Conservation (phyloP, 2,113 vertebrate species). For the Athene cunicularia region DNA sequence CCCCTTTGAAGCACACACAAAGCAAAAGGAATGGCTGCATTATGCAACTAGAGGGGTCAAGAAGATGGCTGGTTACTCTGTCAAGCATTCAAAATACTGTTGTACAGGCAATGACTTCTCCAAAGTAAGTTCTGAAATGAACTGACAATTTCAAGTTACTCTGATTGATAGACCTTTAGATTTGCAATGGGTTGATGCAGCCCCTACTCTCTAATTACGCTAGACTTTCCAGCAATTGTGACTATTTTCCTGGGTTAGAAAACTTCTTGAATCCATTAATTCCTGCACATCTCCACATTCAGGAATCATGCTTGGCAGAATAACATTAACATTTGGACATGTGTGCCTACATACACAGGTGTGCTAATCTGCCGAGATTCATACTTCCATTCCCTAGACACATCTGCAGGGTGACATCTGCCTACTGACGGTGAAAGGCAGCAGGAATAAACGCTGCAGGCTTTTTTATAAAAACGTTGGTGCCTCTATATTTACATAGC, state of each 20-base stretch:
- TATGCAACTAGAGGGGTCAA: neutral
- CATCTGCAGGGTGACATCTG: neutral
- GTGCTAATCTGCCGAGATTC: neutral
- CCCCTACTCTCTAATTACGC: neutral
- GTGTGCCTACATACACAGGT: neutral
- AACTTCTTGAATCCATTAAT: neutral
- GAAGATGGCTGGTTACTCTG: neutral
- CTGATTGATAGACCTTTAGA: neutral
- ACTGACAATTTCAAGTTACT: neutral
- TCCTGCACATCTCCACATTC: neutral
- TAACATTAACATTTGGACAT: neutral
- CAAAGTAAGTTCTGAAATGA: neutral
- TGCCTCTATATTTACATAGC: neutral
- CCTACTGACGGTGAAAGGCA: neutral
- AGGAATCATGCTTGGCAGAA: neutral
- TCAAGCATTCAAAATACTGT: neutral
- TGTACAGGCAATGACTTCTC: neutral
- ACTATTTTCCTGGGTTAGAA: neutral
- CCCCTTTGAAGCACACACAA: accelerated
- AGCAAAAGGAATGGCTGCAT: neutral
- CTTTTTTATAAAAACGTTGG: neutral
- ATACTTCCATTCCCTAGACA: neutral
- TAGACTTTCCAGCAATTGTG: neutral
- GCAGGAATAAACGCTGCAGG: neutral
- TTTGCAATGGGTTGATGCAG: neutral